Evolutionary conservation across 2,888 invertebrate species (phyloP).

Genomic region (Aplocera efformata): DNA sequence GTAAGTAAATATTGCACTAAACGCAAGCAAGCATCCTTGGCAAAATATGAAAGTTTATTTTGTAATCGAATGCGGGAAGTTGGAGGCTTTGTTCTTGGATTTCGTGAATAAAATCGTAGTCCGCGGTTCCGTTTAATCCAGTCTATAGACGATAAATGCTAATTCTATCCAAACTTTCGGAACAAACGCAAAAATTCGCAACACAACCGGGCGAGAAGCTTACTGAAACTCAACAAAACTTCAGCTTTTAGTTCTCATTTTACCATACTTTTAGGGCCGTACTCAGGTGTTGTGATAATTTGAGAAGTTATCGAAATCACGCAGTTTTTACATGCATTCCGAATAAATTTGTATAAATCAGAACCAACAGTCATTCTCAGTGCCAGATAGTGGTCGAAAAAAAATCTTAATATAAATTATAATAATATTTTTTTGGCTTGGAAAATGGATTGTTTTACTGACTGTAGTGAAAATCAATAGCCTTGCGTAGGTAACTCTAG

Average conservation of each 20-base stretch:
- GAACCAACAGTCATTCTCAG: too few species aligned
- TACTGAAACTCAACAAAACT: slow-evolving; percentile 44
- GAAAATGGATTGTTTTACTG: too few species aligned
- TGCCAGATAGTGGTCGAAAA: too few species aligned
- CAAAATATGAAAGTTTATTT: slow-evolving; percentile 21
- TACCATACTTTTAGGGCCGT: slow-evolving; percentile 31
- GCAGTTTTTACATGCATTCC: too few species aligned
- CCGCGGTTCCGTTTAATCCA: slow-evolving; percentile 49
- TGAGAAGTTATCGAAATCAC: not conserved
- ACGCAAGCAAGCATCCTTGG: slow-evolving; percentile 10
- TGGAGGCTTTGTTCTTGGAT: slow-evolving; percentile 16
- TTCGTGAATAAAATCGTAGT: slow-evolving; percentile 45
- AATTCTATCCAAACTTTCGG: slow-evolving; percentile 57
- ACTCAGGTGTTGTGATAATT: slow-evolving; percentile 6
- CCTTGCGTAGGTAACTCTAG: too few species aligned
- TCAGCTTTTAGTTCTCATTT: slow-evolving; percentile 38
- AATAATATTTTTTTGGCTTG: too few species aligned
- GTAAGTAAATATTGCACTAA: too few species aligned
- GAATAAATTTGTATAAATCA: too few species aligned
- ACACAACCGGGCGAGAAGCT: slow-evolving; percentile 41
- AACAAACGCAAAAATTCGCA: slow-evolving; percentile 52
- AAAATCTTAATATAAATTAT: too few species aligned
- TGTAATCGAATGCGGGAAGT: slow-evolving; percentile 19
- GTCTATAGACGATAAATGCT: slow-evolving; percentile 63
- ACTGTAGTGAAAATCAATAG: too few species aligned